phyloP scores from a whole-genome alignment of 2,113 vertebrate genomes.

The Cranoglanis bouderius region DNA sequence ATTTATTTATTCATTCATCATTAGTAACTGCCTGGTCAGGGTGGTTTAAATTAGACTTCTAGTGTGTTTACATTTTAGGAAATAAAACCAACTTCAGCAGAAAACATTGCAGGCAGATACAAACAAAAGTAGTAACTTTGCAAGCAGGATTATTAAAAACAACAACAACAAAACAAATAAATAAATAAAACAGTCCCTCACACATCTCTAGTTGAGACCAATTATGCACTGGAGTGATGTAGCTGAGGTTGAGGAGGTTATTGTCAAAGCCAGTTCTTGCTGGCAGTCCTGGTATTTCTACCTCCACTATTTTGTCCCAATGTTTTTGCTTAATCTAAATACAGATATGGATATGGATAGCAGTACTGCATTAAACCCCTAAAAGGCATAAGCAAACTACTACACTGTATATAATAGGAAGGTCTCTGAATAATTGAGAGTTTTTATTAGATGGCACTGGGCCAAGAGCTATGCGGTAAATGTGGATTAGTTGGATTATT shows the following conservation, averaged over 20 bases:
- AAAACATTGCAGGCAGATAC: not conserved
- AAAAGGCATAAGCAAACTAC: not conserved
- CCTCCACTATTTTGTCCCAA: not conserved
- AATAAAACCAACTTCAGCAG: not conserved
- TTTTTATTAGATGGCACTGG: not conserved
- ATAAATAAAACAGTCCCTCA: not conserved
- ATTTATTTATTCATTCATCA: not conserved
- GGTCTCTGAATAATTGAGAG: not conserved
- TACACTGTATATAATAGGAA: not conserved
- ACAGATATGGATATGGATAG: not conserved
- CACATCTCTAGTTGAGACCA: not conserved
- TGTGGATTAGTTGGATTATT: not conserved
- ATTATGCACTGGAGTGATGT: too few species aligned
- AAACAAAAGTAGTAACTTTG: not conserved
- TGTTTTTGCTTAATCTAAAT: not conserved
- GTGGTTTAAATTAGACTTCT: not conserved
- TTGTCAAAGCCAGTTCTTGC: not conserved
- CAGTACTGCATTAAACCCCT: not conserved
- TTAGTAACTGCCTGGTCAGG: not conserved
- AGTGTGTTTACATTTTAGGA: not conserved
- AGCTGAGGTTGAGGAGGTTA: not conserved
- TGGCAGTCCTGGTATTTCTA: not conserved
- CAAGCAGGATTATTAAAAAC: not conserved
- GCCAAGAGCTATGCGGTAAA: not conserved
- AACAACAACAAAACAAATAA: not conserved